A percentile compares a stretch with the other conserved stretches of the same genome.
Conservation (phyloP, 2,113 vertebrate species). For the Sinocyclocheilus anshuiensis region DNA sequence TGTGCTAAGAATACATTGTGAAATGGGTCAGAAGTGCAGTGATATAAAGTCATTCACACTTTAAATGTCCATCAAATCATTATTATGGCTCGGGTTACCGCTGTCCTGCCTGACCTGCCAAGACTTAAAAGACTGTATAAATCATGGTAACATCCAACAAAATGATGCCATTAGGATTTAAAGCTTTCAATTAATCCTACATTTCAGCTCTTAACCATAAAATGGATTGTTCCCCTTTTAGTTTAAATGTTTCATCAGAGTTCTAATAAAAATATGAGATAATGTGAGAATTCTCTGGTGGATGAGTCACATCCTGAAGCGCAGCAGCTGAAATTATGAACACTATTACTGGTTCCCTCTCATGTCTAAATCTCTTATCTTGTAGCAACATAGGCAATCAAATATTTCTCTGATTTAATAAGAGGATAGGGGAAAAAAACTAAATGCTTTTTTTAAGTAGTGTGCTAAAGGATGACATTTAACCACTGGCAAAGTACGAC, state of each 20-base stretch:
- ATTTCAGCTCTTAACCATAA: neutral
- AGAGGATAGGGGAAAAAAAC: neutral
- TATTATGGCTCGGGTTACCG: neutral
- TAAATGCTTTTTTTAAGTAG: neutral
- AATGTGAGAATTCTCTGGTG: slow-evolving; percentile 1
- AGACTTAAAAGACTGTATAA: neutral
- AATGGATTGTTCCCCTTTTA: neutral
- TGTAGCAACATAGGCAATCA: neutral
- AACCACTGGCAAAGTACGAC: neutral
- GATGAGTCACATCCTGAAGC: slow-evolving; percentile 5
- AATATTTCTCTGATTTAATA: neutral
- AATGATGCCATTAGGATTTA: slow-evolving; percentile 2
- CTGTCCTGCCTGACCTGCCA: slow-evolving; percentile 7
- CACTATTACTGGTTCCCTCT: neutral
- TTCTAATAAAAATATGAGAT: neutral
- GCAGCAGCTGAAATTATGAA: neutral
- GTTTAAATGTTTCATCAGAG: neutral
- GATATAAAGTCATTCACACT: slow-evolving; percentile 25
- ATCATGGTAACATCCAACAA: neutral
- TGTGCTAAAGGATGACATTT: neutral
- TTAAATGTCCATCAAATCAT: slow-evolving; percentile 3
- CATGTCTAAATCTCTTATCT: slow-evolving; percentile 11
- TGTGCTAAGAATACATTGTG: neutral
- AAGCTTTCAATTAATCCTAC: neutral
- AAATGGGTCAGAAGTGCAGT: neutral